A percentile compares a stretch with the other conserved stretches of the same genome.
Evolutionary conservation across 2,797 vertebrate species (phyloP).

Genomic region (Morus bassanus): DNA sequence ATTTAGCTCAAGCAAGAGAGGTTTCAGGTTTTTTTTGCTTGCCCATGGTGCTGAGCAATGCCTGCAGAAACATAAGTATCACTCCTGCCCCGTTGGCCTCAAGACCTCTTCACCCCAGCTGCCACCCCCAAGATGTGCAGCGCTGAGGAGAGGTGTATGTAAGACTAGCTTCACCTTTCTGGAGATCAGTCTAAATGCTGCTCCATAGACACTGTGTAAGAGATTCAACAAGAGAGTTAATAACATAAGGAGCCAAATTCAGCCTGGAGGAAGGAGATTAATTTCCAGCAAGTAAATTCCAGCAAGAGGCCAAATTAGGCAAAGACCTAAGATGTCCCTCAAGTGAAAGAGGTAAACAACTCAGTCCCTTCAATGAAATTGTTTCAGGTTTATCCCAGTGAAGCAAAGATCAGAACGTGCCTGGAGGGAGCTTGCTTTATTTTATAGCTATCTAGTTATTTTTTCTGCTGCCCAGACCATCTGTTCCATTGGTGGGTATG

Average conservation of each 20-base stretch:
- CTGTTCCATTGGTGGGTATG: conserved; percentile 54
- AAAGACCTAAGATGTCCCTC: background rate
- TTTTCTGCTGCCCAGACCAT: conserved; percentile 57
- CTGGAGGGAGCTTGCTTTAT: conserved; percentile 19
- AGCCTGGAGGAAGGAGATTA: background rate
- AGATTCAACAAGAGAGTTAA: background rate
- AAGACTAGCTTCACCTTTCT: background rate
- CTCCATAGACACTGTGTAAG: background rate
- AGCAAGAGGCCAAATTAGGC: background rate
- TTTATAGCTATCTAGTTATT: conserved; percentile 51
- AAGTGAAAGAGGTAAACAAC: background rate
- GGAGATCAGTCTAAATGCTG: background rate
- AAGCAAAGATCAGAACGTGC: background rate
- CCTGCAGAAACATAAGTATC: background rate
- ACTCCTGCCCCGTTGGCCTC: background rate
- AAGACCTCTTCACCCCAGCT: background rate
- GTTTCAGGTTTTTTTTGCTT: background rate
- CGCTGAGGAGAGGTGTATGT: background rate
- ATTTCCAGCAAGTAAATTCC: background rate
- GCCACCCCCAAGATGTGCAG: background rate
- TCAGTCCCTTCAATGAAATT: background rate
- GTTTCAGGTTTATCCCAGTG: background rate
- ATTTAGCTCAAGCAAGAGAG: background rate
- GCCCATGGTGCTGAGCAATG: background rate
- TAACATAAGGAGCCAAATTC: background rate